These are phyloP conservation scores for Bettongia penicillata DNA, from an alignment of 2,113 vertebrate species.

Conservation along the genomic window DNA sequence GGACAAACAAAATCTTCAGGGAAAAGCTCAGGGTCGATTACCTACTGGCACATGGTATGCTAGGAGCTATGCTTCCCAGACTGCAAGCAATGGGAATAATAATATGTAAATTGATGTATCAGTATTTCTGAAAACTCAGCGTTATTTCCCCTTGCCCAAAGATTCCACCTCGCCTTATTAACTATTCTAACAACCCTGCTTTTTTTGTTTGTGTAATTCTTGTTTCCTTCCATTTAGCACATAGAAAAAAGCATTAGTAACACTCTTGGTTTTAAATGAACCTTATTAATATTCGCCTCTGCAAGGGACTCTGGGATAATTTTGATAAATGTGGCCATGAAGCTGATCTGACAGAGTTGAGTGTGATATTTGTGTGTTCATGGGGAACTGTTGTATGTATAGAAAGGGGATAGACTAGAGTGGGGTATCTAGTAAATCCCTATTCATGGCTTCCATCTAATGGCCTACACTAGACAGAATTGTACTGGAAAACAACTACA, in stretches of 20 bases:
- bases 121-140: constrained; percentile 71
- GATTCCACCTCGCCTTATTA: constrained; percentile 77
- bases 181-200: constrained; percentile 76
- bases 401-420: constrained; percentile 60
- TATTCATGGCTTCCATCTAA: constrained; percentile 32
- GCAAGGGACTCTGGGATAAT: constrained; percentile 87
- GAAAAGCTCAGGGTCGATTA: constrained; percentile 55
- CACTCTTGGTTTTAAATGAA: constrained; percentile 86
- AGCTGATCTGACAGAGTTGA: constrained; percentile 84
- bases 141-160: constrained; percentile 63
- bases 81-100: constrained; percentile 52
- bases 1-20: not conserved
- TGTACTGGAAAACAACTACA: not conserved
- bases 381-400: constrained; percentile 70
- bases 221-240: constrained; percentile 84
- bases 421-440: constrained; percentile 49
- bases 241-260: constrained; percentile 85
- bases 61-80: constrained; percentile 45
- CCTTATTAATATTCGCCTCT: constrained; percentile 86
- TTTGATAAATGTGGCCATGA: constrained; percentile 87
- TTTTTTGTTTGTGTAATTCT: constrained; percentile 84
- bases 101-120: constrained; percentile 12
- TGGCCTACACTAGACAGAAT: constrained; percentile 24
- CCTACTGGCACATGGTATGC: constrained; percentile 6
- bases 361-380: constrained; percentile 75